Conservation (phyloP, 2,888 invertebrate genomes). For the Chouioia cunea region DNA sequence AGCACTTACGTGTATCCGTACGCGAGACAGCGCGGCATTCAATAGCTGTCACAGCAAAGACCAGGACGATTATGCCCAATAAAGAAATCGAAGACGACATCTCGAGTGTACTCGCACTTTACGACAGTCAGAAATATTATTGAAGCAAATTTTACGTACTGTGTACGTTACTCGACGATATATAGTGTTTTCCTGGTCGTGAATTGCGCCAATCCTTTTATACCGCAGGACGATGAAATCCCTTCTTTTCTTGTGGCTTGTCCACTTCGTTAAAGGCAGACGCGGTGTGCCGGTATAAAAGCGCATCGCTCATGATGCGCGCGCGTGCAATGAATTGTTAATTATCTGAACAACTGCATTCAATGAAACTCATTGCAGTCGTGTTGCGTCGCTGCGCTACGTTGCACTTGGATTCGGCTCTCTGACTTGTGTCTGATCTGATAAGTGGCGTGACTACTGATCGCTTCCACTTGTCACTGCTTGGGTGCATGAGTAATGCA, state of each 20-base stretch:
- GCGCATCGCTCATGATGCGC: constrained; percentile 18
- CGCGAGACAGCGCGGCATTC: neutral
- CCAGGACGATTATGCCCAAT: constrained; percentile 48
- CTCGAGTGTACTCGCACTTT: neutral
- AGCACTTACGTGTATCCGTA: constrained; percentile 44
- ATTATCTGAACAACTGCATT: constrained; percentile 30
- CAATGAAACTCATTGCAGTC: constrained; percentile 40
- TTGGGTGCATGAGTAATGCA: too few species aligned
- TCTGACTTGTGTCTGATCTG: constrained; percentile 43
- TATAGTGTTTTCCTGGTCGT: constrained; percentile 54
- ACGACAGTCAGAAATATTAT: neutral
- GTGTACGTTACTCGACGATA: constrained; percentile 33
- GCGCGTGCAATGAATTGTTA: constrained; percentile 15
- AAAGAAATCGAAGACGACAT: constrained; percentile 11
- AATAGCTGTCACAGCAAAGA: constrained; percentile 51
- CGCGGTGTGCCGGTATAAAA: neutral
- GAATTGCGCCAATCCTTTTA: constrained; percentile 61
- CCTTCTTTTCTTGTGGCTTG: neutral
- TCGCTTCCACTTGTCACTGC: too few species aligned
- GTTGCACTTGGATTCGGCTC: constrained; percentile 43
- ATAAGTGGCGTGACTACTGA: too few species aligned
- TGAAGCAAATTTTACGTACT: neutral
- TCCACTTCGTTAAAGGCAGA: constrained; percentile 9
- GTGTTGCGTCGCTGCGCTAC: constrained; percentile 1
- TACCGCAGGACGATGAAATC: constrained; percentile 52